Conservation (phyloP, 2,888 invertebrate species). For the Craniophora ligustri region DNA sequence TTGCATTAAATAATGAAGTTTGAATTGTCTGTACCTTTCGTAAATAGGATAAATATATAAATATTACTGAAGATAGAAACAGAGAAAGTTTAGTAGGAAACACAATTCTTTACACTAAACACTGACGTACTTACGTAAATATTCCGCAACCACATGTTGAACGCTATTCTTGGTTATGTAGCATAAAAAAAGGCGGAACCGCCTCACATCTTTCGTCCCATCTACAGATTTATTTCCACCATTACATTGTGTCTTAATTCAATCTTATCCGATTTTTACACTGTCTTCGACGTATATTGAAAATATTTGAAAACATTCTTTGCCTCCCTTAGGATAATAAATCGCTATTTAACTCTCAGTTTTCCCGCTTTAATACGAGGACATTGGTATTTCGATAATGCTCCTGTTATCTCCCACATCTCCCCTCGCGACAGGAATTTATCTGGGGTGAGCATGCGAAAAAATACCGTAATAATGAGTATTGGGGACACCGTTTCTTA, state of each 20-base stretch:
- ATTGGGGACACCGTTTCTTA: conserved; percentile 70
- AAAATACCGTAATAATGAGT: conserved; percentile 86
- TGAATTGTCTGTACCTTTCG: too few relatives aligned
- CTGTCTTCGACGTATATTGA: conserved; percentile 32
- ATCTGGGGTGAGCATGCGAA: conserved; percentile 82
- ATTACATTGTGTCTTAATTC: conserved; percentile 1
- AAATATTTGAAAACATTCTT: conserved; percentile 52
- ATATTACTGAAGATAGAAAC: too few relatives aligned
- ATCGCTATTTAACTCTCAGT: conserved; percentile 85
- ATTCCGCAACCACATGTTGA: too few relatives aligned
- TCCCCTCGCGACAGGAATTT: conserved; percentile 78
- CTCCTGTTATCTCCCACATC: conserved; percentile 82
- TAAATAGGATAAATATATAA: too few relatives aligned
- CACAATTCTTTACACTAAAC: too few relatives aligned
- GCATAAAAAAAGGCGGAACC: not conserved
- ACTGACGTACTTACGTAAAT: too few relatives aligned
- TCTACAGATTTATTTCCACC: not conserved
- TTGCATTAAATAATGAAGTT: too few relatives aligned
- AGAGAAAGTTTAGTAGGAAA: too few relatives aligned
- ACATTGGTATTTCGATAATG: conserved; percentile 88
- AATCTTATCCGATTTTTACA: conserved; percentile 1
- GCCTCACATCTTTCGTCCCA: not conserved
- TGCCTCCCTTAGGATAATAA: conserved; percentile 72
- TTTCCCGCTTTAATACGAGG: conserved; percentile 82
- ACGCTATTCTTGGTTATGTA: too few relatives aligned